Conservation (phyloP, 2,888 invertebrate species). For the Podabrus alpinus region DNA sequence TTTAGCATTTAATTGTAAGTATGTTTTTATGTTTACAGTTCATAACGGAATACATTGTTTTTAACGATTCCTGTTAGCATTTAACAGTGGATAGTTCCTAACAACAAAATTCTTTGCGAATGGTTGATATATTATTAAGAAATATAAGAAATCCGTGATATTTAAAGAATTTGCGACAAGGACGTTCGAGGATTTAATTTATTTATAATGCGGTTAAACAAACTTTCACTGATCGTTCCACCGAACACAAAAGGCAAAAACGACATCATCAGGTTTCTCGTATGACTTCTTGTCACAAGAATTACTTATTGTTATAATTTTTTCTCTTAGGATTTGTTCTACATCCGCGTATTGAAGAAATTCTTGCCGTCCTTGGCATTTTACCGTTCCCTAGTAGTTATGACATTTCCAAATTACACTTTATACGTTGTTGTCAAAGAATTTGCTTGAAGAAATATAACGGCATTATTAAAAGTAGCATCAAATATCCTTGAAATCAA, state of each 20-base stretch:
- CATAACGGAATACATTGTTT: conserved; percentile 7
- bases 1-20: neutral
- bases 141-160: neutral
- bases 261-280: neutral
- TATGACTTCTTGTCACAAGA: neutral
- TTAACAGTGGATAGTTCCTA: neutral
- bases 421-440: conserved; percentile 11
- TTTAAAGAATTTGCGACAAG: conserved; percentile 36
- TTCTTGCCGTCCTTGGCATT: conserved; percentile 51
- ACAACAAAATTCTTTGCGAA: conserved; percentile 9
- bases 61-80: neutral
- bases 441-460: conserved; percentile 5
- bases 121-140: neutral
- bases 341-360: conserved; percentile 33
- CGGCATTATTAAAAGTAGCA: conserved; percentile 9
- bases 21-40: conserved; percentile 5
- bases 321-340: conserved; percentile 7
- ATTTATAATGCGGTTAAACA: conserved; percentile 41
- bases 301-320: neutral
- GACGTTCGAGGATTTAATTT: conserved; percentile 46
- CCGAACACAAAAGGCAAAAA: neutral
- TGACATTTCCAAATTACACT: conserved; percentile 11
- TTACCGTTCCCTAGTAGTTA: conserved; percentile 36
- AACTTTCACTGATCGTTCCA: conserved; percentile 40
- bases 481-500: neutral